These are phyloP conservation scores for Ptyas mucosa DNA, from an alignment of 2,113 vertebrate species.

Conservation along the genomic window DNA sequence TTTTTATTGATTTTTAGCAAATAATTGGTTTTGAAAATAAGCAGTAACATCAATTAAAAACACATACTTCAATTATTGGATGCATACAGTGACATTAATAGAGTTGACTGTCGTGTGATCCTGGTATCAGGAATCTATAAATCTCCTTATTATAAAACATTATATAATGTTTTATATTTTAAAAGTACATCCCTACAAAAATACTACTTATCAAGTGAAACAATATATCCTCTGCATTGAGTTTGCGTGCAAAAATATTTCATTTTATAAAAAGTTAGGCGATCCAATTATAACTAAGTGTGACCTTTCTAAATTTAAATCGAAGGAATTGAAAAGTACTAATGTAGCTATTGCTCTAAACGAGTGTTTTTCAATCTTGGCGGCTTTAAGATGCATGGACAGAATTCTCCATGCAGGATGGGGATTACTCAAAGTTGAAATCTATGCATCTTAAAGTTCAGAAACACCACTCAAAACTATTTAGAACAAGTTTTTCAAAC, in stretches of 20 bases:
- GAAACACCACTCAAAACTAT: background rate
- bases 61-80: background rate
- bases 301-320: background rate
- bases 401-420: background rate
- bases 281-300: background rate
- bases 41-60: background rate
- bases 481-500: background rate
- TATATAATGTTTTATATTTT: background rate
- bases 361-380: background rate
- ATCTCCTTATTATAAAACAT: background rate
- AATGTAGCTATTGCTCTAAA: background rate
- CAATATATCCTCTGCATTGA: background rate
- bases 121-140: background rate
- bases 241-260: background rate
- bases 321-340: background rate
- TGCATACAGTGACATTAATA: background rate
- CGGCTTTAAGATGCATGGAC: background rate
- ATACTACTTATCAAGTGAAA: background rate
- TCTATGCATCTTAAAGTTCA: background rate
- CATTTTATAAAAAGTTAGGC: background rate
- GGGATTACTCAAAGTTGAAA: background rate
- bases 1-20: background rate
- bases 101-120: background rate
- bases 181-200: background rate
- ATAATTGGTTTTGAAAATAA: constrained; percentile 11